phyloP scores from a whole-genome alignment of 2,113 vertebrate genomes.

The Sylvia atricapilla region DNA sequence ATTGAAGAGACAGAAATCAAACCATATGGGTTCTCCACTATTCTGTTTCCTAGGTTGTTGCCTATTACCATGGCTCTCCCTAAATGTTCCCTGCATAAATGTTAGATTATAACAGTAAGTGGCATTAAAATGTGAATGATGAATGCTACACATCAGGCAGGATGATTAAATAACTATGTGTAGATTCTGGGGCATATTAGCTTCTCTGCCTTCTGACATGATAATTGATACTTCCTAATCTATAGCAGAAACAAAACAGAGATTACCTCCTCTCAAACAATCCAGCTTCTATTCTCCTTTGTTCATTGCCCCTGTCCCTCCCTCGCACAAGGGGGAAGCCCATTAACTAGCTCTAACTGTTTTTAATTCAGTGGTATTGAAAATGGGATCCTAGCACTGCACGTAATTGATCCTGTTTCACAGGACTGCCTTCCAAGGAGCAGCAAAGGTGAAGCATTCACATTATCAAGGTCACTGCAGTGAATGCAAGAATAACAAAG shows the following conservation, averaged over 20 bases:
- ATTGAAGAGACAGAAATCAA: background rate
- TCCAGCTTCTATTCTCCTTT: background rate
- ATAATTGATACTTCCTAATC: conserved; percentile 4
- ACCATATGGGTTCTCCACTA: background rate
- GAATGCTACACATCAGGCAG: background rate
- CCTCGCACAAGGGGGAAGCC: background rate
- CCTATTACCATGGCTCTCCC: background rate
- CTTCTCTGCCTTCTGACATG: background rate
- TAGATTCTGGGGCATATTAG: conserved; percentile 13
- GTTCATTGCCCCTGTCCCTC: background rate
- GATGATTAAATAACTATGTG: conserved; percentile 24
- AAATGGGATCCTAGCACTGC: background rate
- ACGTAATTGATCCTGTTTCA: background rate
- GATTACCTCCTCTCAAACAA: conserved; percentile 4
- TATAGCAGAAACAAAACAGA: conserved; percentile 22
- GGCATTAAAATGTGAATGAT: conserved; percentile 21
- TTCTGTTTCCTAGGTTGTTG: background rate
- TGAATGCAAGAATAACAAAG: background rate
- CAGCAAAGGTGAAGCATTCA: background rate
- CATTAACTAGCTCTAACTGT: conserved; percentile 3
- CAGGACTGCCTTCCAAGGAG: background rate
- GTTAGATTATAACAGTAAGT: conserved; percentile 1
- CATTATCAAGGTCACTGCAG: background rate
- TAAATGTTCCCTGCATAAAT: conserved; percentile 6
- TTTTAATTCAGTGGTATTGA: conserved; percentile 17